Evolutionary conservation across 2,113 vertebrate species (phyloP), one percentile per base, ranked within the genome.

Genomic region (Podarcis muralis): DNA sequence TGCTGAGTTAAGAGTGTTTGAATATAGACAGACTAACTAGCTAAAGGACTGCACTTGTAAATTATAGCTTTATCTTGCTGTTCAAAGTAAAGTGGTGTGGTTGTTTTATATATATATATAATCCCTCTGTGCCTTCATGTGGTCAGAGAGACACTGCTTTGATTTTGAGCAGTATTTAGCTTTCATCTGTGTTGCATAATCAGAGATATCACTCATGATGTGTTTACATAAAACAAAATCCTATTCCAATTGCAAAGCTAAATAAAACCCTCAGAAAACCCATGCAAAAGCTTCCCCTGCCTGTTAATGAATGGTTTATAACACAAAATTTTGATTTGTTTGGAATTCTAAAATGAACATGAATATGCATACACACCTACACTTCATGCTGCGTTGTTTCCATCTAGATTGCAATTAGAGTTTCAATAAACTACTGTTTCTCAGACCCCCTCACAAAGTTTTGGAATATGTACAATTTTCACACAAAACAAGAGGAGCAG

Each of bases 271-370:
- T 20, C 27, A 30, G 32, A 88, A 76, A 71, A 75, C 48, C 22
- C 11, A 18, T 83, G 57, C 8, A 69, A 30, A 71, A 81, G n/a
- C 23, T 87, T 53, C 25, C 35, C 25, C 71, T 83, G 30, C 37
- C 68, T n/a, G 59, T 57, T 76, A 68, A 88, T 83, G n/a, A 76
- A 11, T 83, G 71, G 48, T 88, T 88, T 83, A 66, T 68, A 77
- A 66, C 30, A 76, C 35, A 76, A 83, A 48, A 35, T 88, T 65
- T 76, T 66, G 57, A 77, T 76, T 88, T 83, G 81, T 68, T 76
- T 83, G 22, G 81, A 43, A 76, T 88, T 88, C 71, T 35, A 88
- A 66, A 88, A 88, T 75, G 20, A 82, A 65, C 37, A 88, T 83
- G 80, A 83, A 88, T 76, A 88, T 82, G 69, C 35, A 82, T 82